A percentile compares a stretch with the other conserved stretches of the same genome.
phyloP scores from a whole-genome alignment of 2,797 vertebrate genomes.

The Lycodopsis pacificus region DNA sequence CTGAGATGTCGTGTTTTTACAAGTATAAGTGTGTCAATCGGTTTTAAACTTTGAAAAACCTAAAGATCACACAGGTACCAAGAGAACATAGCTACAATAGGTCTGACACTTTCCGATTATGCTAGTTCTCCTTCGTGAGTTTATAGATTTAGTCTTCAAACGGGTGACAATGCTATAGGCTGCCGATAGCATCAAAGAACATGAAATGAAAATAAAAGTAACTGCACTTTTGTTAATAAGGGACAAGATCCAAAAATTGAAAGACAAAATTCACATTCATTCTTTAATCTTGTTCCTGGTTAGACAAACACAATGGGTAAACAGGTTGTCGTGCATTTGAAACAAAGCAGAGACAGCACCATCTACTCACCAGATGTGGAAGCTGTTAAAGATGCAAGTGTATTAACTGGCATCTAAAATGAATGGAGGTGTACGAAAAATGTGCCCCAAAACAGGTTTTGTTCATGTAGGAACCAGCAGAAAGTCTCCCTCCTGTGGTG shows the following conservation, averaged over 20 bases:
- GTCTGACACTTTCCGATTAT: neutral
- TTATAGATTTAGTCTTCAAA: neutral
- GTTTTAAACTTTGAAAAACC: neutral
- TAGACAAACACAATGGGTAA: neutral
- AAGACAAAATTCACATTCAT: neutral
- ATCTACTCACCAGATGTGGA: conserved; percentile 13
- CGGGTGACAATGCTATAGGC: neutral
- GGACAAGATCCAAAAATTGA: neutral
- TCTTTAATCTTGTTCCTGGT: neutral
- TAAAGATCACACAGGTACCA: neutral
- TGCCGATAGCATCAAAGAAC: neutral
- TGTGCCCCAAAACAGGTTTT: neutral
- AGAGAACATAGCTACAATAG: neutral
- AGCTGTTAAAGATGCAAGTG: neutral
- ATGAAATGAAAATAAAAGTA: neutral
- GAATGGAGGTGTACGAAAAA: neutral
- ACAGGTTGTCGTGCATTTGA: neutral
- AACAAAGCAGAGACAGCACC: conserved; percentile 28
- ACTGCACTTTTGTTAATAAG: neutral
- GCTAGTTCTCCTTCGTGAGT: neutral
- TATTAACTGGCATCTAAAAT: conserved; percentile 10
- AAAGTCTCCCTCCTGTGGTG: neutral
- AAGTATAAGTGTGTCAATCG: neutral
- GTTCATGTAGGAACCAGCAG: neutral
- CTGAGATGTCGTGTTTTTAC: neutral